phyloP scores from a whole-genome alignment of 2,797 vertebrate genomes.

The Odontamblyopus lacepedii region DNA sequence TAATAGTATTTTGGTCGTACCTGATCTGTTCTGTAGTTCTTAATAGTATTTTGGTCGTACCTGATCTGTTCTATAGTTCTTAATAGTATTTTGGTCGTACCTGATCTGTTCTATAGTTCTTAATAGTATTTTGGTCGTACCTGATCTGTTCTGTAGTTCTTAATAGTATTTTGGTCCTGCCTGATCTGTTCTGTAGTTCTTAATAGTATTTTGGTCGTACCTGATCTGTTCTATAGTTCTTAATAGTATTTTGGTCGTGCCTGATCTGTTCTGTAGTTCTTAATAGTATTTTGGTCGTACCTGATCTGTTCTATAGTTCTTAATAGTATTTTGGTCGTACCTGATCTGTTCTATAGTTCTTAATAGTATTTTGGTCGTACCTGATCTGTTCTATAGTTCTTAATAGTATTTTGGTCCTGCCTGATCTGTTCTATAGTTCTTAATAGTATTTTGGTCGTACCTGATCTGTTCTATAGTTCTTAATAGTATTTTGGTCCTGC shows the following conservation, averaged over 20 bases:
- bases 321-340: slow-evolving; percentile 49
- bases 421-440: slow-evolving; percentile 47
- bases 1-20: slow-evolving; percentile 49
- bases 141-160: slow-evolving; percentile 48
- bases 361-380: slow-evolving; percentile 49
- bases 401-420: slow-evolving; percentile 48
- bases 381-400: slow-evolving; percentile 47
- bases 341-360: slow-evolving; percentile 47
- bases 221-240: slow-evolving; percentile 47
- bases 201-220: slow-evolving; percentile 49
- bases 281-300: slow-evolving; percentile 49
- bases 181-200: slow-evolving; percentile 47
- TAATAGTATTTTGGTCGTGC: slow-evolving; percentile 48
- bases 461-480: slow-evolving; percentile 48
- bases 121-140: slow-evolving; percentile 49
- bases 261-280: slow-evolving; percentile 47
- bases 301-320: slow-evolving; percentile 47
- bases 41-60: slow-evolving; percentile 48
- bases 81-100: slow-evolving; percentile 49
- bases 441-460: slow-evolving; percentile 49
- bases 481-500: slow-evolving; percentile 48
- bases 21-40: slow-evolving; percentile 48
- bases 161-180: slow-evolving; percentile 48
- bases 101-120: slow-evolving; percentile 47
- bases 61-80: slow-evolving; percentile 48